phyloP scores from a whole-genome alignment of 2,113 vertebrate species.

The human region DNA sequence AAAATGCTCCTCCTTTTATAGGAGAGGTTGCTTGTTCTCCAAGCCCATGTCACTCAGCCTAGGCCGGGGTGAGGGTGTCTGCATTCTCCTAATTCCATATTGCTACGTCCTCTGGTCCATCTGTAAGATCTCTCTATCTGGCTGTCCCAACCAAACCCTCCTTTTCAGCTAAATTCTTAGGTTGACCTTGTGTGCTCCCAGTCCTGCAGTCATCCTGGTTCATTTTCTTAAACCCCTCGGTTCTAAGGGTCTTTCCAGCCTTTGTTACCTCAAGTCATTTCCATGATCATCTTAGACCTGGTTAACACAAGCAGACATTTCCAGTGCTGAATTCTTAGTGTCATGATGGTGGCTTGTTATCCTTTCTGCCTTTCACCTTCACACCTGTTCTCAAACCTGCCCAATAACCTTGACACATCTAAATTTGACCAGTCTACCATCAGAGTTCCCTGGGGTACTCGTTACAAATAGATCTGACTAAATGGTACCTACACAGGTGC shows the following conservation, averaged over 20 bases:
- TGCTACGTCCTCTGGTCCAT: not conserved
- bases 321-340: not conserved
- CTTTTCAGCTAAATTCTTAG: not conserved
- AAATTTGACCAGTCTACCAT: not conserved
- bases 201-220: not conserved
- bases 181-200: not conserved
- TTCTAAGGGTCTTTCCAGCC: not conserved
- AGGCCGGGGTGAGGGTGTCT: not conserved
- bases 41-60: not conserved
- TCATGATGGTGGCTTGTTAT: not conserved
- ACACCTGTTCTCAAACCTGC: not conserved
- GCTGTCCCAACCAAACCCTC: not conserved
- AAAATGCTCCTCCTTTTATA: not conserved
- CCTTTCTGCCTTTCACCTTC: not conserved
- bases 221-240: not conserved
- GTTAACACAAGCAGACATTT: not conserved
- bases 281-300: not conserved
- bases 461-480: not conserved
- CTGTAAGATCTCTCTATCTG: not conserved
- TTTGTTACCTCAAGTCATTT: not conserved
- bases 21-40: not conserved
- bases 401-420: not conserved
- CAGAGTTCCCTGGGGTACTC: not conserved
- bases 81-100: not conserved
- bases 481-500: accelerated